Evolutionary conservation across 2,888 invertebrate genomes (phyloP), one percentile per base, ranked within the genome.

Genomic region (Epirrita christyi): DNA sequence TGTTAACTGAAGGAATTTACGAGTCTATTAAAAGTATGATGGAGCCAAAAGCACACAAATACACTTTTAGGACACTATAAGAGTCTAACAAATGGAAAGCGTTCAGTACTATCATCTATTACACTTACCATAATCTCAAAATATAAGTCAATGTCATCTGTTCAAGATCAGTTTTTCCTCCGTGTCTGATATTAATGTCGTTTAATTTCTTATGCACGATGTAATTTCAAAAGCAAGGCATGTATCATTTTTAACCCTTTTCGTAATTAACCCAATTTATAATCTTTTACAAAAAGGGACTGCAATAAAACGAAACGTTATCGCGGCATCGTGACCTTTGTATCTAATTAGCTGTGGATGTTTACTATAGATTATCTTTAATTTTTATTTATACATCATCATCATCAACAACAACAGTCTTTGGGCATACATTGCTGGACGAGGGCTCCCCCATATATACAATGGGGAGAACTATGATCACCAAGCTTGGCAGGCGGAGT

Each of bases 241-340:
- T 84, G 83, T 83, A 85, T 85, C 81, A 85, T 79, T 78, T 78
- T 78, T 75, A 76, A 79, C 81, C 83, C 80, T 78, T 71, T 65
- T 62, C 65, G 72, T 83, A 86, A 84, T 85, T 84, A 87, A 81
- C 78, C 76, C 75, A 80, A 81, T 81, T 81, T 80, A 76, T 53
- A 67, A 70, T 75, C 71, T 70, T 71, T 67, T 74, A 59, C 56
- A 70, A 75, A 70, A 68, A 64, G 61, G 60, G 55, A 48, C 64
- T 67, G 68, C 63, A 68, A 67, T 75, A 72, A 76, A 77, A 13
- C 8, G 61, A 66, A 67, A 64, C 61, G 63, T 72, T 77, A 72
- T 76, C 76, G 68, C 61, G 51, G 55, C 61, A 71, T 74, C 66
- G 48, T 47, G 62, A 62, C 62, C 67, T 54, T 55, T 57, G 44